Base-by-base conservation (phyloP, 23 tunicate species). In the Oikopleura dioica region DNA sequence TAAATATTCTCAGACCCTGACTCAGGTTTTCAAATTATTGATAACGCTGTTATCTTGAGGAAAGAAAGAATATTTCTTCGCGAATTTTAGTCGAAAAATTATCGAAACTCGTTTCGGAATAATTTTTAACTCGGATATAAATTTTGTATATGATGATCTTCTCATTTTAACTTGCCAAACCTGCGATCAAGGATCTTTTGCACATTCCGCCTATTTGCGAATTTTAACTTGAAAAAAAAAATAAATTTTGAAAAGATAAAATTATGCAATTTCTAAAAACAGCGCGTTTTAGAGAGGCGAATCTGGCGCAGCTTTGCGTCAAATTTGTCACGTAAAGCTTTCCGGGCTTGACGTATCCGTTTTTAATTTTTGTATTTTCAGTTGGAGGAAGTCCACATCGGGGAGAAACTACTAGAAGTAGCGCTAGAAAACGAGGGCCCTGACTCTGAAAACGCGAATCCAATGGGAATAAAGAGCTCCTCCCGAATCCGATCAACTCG, bases 401-500 rank as follows among this genome's bases (percentile, higher is more conserved):
- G 99, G 38, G 86, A 84, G 85, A 84, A 86, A 37, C 79, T n/a
- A n/a, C n/a, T 94, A 59, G 89, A 86, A 31, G 59, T 69, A 38
- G 58, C 76, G 72, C 58, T 77, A 1, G 79, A 77, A 36, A 82
- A 63, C 16, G 26, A 63, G 30, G 72, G 72, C 33, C 4, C 26
- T 24, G 72, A 31, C 30, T 21, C 72, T 2, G 95, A 88, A 38
- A 85, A 87, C 31, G 81, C 81, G 36, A 87, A 94, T 76, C 81
- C 34, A 95, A 83, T 67, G 84, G 77, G 76, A 94, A 86, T 95
- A 79, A 86, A 23, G 99, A 94, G 81, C 86, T 86, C 33, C 82
- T 94, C 16, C 99, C 99, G 33, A 78, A 94, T 1, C 59, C 86
- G 68, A 83, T 94, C 79, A 94, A 94, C 83, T 84, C 87, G 83